phyloP scores from a whole-genome alignment of 2,113 vertebrate genomes.

The Tetrao urogallus region DNA sequence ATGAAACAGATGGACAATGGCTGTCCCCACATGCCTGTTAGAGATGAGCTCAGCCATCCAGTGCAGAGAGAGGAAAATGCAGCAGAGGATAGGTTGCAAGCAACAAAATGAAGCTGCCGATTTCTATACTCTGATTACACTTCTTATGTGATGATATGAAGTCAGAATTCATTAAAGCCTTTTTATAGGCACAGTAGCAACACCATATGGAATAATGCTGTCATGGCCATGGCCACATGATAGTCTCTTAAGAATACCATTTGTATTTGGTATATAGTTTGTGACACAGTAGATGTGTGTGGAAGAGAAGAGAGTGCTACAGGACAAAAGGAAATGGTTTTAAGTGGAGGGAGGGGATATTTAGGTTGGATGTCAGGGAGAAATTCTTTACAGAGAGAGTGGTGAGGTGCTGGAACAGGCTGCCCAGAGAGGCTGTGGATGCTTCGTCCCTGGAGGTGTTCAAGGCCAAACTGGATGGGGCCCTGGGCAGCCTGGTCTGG shows the following conservation, averaged over 20 bases:
- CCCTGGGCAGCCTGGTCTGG: too few species aligned
- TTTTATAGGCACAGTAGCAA: slow-evolving; percentile 56
- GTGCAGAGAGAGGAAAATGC: not conserved
- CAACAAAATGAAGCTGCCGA: slow-evolving; percentile 46
- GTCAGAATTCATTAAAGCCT: slow-evolving; percentile 60
- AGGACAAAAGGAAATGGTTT: too few species aligned
- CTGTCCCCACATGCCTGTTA: not conserved
- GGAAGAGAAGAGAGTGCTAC: not conserved
- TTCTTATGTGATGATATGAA: not conserved
- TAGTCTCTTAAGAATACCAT: slow-evolving; percentile 7
- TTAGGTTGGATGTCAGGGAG: too few species aligned
- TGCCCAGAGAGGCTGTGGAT: too few species aligned
- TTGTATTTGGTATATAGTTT: not conserved
- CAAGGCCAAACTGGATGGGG: too few species aligned
- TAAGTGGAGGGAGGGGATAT: too few species aligned
- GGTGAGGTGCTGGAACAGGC: too few species aligned
- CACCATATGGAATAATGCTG: slow-evolving; percentile 56
- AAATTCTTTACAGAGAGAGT: too few species aligned
- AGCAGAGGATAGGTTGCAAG: slow-evolving; percentile 4
- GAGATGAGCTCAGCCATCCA: slow-evolving; percentile 21
- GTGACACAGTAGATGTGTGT: not conserved
- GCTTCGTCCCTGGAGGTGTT: too few species aligned
- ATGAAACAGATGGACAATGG: not conserved
- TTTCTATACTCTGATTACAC: not conserved
- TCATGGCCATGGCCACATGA: not conserved